Conservation (phyloP, 2,113 vertebrate genomes). For the Rhodinocichla rosea region DNA sequence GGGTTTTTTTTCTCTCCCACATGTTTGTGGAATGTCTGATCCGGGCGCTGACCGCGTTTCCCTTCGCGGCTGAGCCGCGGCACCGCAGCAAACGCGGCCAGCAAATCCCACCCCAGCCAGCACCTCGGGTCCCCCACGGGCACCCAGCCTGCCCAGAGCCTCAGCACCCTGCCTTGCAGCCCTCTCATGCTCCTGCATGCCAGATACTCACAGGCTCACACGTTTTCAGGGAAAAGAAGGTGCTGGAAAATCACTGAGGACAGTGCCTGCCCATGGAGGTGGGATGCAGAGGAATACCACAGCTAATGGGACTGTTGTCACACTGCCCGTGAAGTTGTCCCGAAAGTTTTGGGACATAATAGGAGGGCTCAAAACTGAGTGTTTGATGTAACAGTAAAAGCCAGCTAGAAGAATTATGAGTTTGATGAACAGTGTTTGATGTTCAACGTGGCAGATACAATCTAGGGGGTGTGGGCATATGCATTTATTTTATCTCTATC, state of each 20-base stretch:
- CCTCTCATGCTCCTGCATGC: neutral
- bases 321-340: neutral
- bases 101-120: neutral
- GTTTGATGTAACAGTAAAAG: neutral
- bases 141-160: neutral
- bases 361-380: neutral
- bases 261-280: neutral
- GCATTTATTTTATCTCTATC: neutral
- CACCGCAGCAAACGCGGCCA: neutral
- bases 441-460: neutral
- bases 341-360: neutral
- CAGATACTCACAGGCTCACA: neutral
- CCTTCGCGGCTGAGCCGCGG: fast-evolving
- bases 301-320: neutral
- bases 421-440: neutral
- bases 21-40: neutral
- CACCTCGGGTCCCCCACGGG: fast-evolving
- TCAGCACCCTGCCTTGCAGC: neutral
- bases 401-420: neutral
- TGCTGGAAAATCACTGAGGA: neutral
- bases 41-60: neutral
- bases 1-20: neutral
- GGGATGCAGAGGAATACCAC: neutral
- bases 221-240: neutral
- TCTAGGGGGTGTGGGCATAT: neutral